Conservation (phyloP, 2,113 vertebrate species). For the Python bivittatus region DNA sequence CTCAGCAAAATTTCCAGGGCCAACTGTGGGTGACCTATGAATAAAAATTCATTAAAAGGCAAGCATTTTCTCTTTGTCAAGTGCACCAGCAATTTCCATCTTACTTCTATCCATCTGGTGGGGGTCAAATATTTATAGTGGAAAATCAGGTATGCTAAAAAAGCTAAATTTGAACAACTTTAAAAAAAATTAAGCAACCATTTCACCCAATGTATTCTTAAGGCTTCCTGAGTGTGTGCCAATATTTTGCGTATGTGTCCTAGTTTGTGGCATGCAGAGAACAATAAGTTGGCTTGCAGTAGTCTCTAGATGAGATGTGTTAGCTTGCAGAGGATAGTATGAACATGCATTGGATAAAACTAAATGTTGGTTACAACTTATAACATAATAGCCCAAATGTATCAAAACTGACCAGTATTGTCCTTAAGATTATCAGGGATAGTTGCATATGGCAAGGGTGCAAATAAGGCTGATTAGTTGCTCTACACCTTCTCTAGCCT, state of each 20-base stretch:
- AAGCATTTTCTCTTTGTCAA: neutral
- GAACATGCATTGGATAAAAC: neutral
- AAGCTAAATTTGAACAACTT: neutral
- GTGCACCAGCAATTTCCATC: neutral
- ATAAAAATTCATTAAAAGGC: neutral
- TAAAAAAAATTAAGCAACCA: neutral
- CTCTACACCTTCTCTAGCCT: neutral
- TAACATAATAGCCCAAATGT: neutral
- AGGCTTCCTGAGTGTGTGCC: neutral
- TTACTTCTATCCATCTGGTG: neutral
- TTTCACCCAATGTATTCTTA: neutral
- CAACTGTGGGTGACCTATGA: conserved; percentile 12
- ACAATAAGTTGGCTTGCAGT: neutral
- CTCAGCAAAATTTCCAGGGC: neutral
- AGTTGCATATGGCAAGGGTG: neutral
- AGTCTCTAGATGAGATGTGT: neutral
- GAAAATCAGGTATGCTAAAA: neutral
- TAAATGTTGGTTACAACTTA: neutral
- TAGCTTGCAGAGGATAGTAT: neutral
- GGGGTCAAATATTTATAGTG: accelerated
- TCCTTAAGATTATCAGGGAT: neutral
- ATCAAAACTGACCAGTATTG: neutral
- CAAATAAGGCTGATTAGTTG: neutral
- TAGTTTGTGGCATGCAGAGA: too few species aligned
- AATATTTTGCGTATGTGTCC: neutral